Conservation (phyloP, 2,888 invertebrate genomes). For the Mesopsocus fuscifrons region DNA sequence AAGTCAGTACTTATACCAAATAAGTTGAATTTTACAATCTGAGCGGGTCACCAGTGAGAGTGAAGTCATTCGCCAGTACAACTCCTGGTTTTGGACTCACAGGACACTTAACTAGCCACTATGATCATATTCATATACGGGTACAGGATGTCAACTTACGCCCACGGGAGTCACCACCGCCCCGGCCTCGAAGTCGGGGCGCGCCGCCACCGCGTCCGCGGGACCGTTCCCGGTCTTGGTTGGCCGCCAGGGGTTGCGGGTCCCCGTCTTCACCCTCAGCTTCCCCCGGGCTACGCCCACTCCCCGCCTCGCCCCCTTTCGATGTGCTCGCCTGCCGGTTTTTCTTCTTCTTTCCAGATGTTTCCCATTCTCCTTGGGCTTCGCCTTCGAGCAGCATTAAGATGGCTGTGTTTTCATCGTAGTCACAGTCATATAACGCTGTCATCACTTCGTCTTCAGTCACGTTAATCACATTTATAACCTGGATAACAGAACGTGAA, state of each 20-base stretch:
- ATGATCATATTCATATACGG: too few species aligned
- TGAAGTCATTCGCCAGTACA: too few species aligned
- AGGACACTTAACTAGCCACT: too few species aligned
- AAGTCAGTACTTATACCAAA: too few species aligned
- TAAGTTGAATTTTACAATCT: too few species aligned
- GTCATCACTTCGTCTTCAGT: constrained; percentile 81
- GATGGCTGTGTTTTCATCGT: constrained; percentile 68
- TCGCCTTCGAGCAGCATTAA: constrained; percentile 60
- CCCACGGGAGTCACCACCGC: constrained; percentile 32
- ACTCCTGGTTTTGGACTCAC: too few species aligned
- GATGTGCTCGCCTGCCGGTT: constrained; percentile 41
- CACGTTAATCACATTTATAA: constrained; percentile 80
- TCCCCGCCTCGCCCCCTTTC: constrained; percentile 30
- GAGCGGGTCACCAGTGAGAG: too few species aligned
- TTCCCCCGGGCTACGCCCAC: constrained; percentile 20
- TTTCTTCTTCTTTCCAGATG: constrained; percentile 72
- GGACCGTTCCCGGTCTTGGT: constrained; percentile 18
- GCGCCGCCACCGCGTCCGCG: constrained; percentile 23
- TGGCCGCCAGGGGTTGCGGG: constrained; percentile 12
- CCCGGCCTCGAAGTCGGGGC: constrained; percentile 28
- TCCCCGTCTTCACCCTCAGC: constrained; percentile 17
- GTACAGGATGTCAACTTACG: too few species aligned
- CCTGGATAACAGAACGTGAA: constrained; percentile 23
- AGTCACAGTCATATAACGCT: constrained; percentile 83
- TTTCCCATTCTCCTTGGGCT: constrained; percentile 69